Evolutionary conservation across 2,113 vertebrate species (phyloP).

Genomic region (Vimba vimba): DNA sequence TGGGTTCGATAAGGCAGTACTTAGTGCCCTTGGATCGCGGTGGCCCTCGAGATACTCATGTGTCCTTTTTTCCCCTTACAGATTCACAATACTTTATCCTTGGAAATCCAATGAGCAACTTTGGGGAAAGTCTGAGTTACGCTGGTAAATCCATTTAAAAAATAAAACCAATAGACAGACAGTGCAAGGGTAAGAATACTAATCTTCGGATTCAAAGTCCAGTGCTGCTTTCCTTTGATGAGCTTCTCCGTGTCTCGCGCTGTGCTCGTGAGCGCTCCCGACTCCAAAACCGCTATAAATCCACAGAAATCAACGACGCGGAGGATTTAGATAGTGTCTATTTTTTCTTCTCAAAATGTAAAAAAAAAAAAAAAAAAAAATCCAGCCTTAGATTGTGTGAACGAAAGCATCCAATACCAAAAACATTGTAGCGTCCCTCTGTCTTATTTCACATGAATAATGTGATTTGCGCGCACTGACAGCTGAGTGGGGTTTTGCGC

Average conservation of each 20-base stretch:
- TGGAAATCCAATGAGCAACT: slow-evolving; percentile 30
- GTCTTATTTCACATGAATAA: not conserved
- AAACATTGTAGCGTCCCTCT: not conserved
- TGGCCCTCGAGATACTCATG: slow-evolving; percentile 64
- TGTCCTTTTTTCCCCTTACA: slow-evolving; percentile 31
- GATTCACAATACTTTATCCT: slow-evolving; percentile 44
- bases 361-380: not conserved
- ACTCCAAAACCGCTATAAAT: slow-evolving; percentile 50
- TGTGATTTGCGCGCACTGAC: slow-evolving; percentile 22
- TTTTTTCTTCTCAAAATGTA: not conserved
- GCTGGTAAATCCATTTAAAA: slow-evolving; percentile 69
- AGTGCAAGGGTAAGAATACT: not conserved
- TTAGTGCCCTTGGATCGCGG: slow-evolving; percentile 53
- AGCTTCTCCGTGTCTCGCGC: slow-evolving; percentile 25
- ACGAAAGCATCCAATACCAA: not conserved
- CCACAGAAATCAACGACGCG: not conserved
- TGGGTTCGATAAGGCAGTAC: slow-evolving; percentile 43
- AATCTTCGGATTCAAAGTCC: slow-evolving; percentile 69
- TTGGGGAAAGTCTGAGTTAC: not conserved
- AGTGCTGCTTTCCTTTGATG: slow-evolving; percentile 46
- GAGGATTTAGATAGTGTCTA: not conserved
- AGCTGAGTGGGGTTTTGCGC: slow-evolving; percentile 7
- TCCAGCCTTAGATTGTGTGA: slow-evolving; percentile 16
- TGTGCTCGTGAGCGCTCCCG: slow-evolving; percentile 12
- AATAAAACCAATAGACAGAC: not conserved